phyloP scores from a whole-genome alignment of 1,140 invertebrate genomes.

The Plutomurus gul region DNA sequence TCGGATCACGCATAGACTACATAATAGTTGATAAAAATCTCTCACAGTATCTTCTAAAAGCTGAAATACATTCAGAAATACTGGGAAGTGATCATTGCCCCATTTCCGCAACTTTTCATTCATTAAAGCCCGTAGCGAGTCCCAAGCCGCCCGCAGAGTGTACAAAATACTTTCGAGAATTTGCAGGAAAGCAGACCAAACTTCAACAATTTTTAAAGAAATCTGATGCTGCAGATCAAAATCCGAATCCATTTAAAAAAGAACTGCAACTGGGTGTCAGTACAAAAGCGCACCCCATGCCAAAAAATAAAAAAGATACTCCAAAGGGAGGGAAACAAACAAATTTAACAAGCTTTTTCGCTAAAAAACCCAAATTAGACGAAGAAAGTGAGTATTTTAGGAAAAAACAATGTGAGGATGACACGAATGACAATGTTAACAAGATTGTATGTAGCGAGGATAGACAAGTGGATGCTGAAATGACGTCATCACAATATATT shows the following conservation, averaged over 20 bases:
- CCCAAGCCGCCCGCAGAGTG: slow-evolving; percentile 58
- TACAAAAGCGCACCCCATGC: too few species aligned
- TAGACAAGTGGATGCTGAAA: neutral
- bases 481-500: neutral
- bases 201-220: slow-evolving; percentile 58
- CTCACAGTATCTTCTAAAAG: slow-evolving; percentile 56
- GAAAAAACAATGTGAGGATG: too few species aligned
- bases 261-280: too few species aligned
- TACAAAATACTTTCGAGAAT: slow-evolving; percentile 63
- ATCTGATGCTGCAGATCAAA: neutral
- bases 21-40: slow-evolving; percentile 60
- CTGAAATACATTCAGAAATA: slow-evolving; percentile 60
- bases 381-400: neutral
- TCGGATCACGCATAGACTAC: slow-evolving; percentile 65
- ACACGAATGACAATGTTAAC: neutral
- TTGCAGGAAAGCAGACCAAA: slow-evolving; percentile 62
- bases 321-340: neutral
- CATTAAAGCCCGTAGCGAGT: slow-evolving; percentile 54
- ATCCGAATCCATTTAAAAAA: too few species aligned
- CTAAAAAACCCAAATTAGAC: slow-evolving; percentile 3
- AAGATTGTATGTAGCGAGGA: too few species aligned
- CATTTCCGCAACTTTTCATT: slow-evolving; percentile 58
- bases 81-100: slow-evolving; percentile 68
- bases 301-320: neutral
- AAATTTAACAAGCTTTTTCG: neutral